A percentile compares a stretch with the other conserved stretches of the same genome.
phyloP scores from a whole-genome alignment of 2,888 invertebrate species.

The Lithosia quadra region DNA sequence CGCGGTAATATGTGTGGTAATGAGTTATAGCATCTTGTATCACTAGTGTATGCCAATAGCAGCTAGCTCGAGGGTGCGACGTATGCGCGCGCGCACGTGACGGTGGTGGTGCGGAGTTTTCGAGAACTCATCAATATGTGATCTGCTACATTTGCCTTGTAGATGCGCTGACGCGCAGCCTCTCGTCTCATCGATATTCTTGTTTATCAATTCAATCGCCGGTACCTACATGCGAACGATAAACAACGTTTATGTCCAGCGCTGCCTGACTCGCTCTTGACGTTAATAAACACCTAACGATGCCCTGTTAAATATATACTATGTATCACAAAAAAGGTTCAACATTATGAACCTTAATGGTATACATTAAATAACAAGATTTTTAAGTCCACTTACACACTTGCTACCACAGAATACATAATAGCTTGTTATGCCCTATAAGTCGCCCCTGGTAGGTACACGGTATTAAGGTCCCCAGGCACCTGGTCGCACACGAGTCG shows the following conservation, averaged over 20 bases:
- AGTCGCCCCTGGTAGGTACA: too few species aligned
- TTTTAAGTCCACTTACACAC: too few species aligned
- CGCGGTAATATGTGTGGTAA: too few species aligned
- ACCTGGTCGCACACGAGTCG: too few species aligned
- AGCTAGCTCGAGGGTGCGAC: neutral
- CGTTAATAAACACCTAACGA: neutral
- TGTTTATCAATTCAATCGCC: constrained; percentile 50
- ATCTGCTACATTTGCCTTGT: constrained; percentile 68
- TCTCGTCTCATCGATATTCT: constrained; percentile 57
- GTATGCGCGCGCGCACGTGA: constrained; percentile 35
- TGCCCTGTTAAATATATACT: neutral
- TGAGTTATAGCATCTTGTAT: neutral
- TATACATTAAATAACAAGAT: too few species aligned
- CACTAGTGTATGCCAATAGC: neutral
- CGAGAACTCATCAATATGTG: constrained; percentile 76
- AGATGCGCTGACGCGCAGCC: constrained; percentile 59
- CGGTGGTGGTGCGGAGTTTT: constrained; percentile 49
- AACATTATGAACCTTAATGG: neutral
- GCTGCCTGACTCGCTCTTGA: neutral
- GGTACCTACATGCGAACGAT: constrained; percentile 15
- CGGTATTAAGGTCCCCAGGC: too few species aligned
- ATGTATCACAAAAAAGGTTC: neutral
- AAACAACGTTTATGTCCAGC: constrained; percentile 10
- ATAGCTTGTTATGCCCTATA: too few species aligned
- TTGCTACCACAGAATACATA: too few species aligned